A percentile compares a stretch with the other conserved stretches of the same genome.
Evolutionary conservation across 2,888 invertebrate genomes (phyloP).

Genomic region (Druceiella hillmani): DNA sequence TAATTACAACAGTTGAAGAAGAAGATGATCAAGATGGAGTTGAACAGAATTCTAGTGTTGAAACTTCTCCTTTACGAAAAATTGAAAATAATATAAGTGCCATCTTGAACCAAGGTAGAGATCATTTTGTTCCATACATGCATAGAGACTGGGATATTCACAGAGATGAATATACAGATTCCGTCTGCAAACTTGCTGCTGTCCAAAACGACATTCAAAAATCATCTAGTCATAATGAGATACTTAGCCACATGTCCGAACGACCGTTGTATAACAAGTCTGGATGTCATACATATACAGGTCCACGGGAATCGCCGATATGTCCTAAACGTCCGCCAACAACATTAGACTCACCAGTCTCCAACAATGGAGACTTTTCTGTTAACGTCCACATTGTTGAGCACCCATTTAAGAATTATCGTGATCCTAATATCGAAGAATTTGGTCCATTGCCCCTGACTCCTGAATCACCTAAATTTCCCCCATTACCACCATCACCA

Average conservation of each 20-base stretch:
- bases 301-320: constrained; percentile 65
- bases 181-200: constrained; percentile 48
- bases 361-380: constrained; percentile 55
- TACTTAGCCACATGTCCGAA: constrained; percentile 49
- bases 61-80: constrained; percentile 63
- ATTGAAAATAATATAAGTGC: constrained; percentile 70
- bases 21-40: constrained; percentile 63
- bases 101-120: constrained; percentile 55
- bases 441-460: constrained; percentile 47
- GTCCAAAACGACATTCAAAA: constrained; percentile 56
- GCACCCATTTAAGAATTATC: too few relatives aligned
- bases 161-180: constrained; percentile 53
- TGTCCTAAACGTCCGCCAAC: constrained; percentile 50
- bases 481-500: constrained; percentile 78
- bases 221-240: constrained; percentile 58
- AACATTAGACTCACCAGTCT: constrained; percentile 48
- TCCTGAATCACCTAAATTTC: constrained; percentile 55
- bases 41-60: constrained; percentile 55
- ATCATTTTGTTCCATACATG: constrained; percentile 49
- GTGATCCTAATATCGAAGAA: too few relatives aligned
- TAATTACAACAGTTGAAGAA: constrained; percentile 67
- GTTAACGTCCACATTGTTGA: constrained; percentile 62
- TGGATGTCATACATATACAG: constrained; percentile 67
- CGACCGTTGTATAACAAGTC: constrained; percentile 46
- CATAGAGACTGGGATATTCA: constrained; percentile 55